Percentiles rank a stretch among this genome's conserved stretches.
phyloP scores from a whole-genome alignment of 2,888 invertebrate genomes.

The Brachyptera risi region DNA sequence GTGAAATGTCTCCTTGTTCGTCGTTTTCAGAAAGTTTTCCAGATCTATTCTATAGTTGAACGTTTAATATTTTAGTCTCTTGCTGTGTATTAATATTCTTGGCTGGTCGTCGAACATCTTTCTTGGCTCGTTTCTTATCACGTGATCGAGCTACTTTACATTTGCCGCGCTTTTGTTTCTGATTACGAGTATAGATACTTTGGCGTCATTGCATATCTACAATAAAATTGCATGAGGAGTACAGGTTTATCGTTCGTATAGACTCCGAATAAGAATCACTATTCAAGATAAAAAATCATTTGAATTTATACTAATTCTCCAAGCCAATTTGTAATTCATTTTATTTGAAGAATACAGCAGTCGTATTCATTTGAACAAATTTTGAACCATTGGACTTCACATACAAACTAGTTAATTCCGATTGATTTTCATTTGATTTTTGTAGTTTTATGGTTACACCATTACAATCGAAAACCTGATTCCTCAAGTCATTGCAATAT shows the following conservation, averaged over 20 bases:
- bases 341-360: no score
- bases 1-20: not conserved
- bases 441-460: no score
- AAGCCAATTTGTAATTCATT: no score
- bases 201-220: constrained; percentile 1
- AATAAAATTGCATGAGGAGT: constrained; percentile 15
- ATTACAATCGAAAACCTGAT: no score
- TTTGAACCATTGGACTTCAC: no score
- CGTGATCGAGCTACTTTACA: constrained; percentile 6
- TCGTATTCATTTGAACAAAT: no score
- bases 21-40: not conserved
- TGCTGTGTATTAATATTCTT: constrained; percentile 9
- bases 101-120: constrained; percentile 6
- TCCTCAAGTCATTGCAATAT: no score
- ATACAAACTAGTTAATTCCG: no score
- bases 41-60: not conserved
- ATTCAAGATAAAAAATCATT: no score
- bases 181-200: not conserved
- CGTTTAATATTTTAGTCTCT: constrained; percentile 10
- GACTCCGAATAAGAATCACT: no score
- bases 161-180: not conserved
- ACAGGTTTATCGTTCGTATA: not conserved
- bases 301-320: no score
- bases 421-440: no score
- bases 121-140: constrained; percentile 13